These are phyloP conservation scores for Paradoxurus hermaphroditus DNA, from an alignment of 2,113 vertebrate species.

Conservation along the genomic window DNA sequence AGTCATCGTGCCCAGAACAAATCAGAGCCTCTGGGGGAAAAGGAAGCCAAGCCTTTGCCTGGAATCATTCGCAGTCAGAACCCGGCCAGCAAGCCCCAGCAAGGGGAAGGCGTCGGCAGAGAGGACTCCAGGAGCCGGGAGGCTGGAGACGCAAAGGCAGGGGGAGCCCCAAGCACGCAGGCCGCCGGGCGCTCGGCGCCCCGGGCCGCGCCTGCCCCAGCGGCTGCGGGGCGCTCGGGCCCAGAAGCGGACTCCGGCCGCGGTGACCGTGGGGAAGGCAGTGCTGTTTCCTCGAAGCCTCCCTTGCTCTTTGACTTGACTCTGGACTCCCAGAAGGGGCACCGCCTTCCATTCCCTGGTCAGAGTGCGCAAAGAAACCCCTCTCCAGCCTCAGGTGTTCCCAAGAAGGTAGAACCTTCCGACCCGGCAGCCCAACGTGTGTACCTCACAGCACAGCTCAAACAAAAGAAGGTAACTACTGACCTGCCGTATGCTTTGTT, in stretches of 20 bases:
- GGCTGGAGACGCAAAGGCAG: not conserved
- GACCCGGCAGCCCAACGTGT: slow-evolving; percentile 74
- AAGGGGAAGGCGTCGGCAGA: not conserved
- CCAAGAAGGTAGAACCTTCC: slow-evolving; percentile 37
- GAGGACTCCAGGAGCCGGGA: slow-evolving; percentile 25
- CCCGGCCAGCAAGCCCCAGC: not conserved
- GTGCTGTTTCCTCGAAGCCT: slow-evolving; percentile 67
- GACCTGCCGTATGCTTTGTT: not conserved
- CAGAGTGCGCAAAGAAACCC: slow-evolving; percentile 77
- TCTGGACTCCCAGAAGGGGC: slow-evolving; percentile 54
- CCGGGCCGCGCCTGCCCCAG: accelerated
- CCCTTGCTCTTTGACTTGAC: slow-evolving; percentile 70
- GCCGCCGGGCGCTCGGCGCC: accelerated
- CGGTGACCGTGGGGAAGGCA: slow-evolving; percentile 67
- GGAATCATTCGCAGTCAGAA: not conserved
- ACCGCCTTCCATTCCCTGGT: slow-evolving; percentile 1
- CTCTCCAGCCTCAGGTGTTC: slow-evolving; percentile 80
- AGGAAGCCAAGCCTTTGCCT: not conserved
- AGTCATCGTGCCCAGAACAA: not conserved
- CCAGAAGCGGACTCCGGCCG: not conserved
- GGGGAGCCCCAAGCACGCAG: not conserved
- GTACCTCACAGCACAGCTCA: slow-evolving; percentile 86
- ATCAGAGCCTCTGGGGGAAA: not conserved
- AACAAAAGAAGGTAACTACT: slow-evolving; percentile 90
- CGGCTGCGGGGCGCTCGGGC: not conserved